Base-by-base conservation (phyloP, 2,797 vertebrate genomes). In the Enteromius argenteus region DNA sequence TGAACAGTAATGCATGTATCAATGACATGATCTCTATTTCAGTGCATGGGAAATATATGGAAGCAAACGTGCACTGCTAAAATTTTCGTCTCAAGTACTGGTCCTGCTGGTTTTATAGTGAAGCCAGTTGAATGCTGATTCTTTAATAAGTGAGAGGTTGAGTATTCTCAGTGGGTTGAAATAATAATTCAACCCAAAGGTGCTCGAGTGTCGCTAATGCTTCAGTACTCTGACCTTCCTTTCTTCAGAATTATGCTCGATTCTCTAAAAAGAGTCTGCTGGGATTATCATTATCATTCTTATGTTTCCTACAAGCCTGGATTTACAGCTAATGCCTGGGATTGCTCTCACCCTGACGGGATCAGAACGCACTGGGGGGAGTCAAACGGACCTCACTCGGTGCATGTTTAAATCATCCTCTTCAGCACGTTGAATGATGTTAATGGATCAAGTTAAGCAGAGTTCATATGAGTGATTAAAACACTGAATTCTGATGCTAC, bases 201-300 rank as follows among this genome's bases (percentile, higher is more conserved):
- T 27, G 35, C 23, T 58, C 1, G 8, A 53, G n/a, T 39, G 66
- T 80, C 51, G 3, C 51, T 46, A 62, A 72, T 32, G 6, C 39
- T 64, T 81, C 69, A 64, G 60, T 19, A 35, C 56, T 19, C n/a
- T 72, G 64, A 69, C 32, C 49, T 71, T 42, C 66, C 35, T 56
- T 80, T 56, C 37, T 44, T n/a, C 19, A 8, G 42, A 73, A 81
- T 49, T 44, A 62, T 19, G 39, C 27, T 35, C 0, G 2, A n/a
- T 44, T 73, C 51, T 60, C 39, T 72, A 39, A 80, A 79, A 80
- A 23, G 56, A 30, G 66, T 58, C 66, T 81, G 37, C 19, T 8
- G 56, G 68, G 68, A 81, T 73, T 64, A 46, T 73, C 13, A 62
- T 81, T 77, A 62, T 42, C 75, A 62, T 62, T 62, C 56, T 30